Evolutionary conservation across 53 echinoderm and acorn worm genomes (phyloP).

Genomic region (Echinarachnius parma): DNA sequence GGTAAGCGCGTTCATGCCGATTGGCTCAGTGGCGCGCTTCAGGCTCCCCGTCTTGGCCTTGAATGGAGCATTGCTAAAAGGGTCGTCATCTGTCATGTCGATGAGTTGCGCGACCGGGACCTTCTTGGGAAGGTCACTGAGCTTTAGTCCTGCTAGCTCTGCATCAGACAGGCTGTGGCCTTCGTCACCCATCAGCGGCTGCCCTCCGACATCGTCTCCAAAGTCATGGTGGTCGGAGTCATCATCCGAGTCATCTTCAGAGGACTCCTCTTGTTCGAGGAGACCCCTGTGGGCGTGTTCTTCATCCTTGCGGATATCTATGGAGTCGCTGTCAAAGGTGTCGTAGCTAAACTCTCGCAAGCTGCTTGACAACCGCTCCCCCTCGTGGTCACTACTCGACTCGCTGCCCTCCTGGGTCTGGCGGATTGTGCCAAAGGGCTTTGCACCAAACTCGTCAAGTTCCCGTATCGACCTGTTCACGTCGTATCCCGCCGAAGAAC

Average conservation of each 20-base stretch:
- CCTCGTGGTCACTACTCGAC: conserved; percentile 88
- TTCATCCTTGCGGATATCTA: conserved; percentile 72
- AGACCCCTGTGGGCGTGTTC: conserved; percentile 84
- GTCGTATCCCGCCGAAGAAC: conserved; percentile 28
- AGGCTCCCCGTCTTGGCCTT: conserved; percentile 43
- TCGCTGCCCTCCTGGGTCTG: conserved; percentile 62
- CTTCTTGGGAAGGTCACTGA: conserved; percentile 63
- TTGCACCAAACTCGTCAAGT: conserved; percentile 80
- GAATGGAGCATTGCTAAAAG: conserved; percentile 83
- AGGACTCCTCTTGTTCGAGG: conserved; percentile 69
- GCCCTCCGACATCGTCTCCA: conserved; percentile 41
- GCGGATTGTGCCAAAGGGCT: conserved; percentile 64
- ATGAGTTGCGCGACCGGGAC: conserved; percentile 77
- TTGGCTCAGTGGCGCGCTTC: conserved; percentile 65
- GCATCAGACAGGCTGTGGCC: conserved; percentile 86
- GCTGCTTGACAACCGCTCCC: conserved; percentile 50
- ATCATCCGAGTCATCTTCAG: conserved; percentile 68
- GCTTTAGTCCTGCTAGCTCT: conserved; percentile 82
- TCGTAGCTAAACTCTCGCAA: conserved; percentile 69
- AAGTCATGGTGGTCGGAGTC: conserved; percentile 67
- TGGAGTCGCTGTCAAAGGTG: conserved; percentile 70
- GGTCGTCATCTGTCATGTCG: conserved; percentile 80
- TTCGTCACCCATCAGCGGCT: conserved; percentile 47
- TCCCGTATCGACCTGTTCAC: conserved; percentile 68
- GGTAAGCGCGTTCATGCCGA: conserved; percentile 80